A percentile compares a stretch with the other conserved stretches of the same genome.
Conservation (phyloP, 2,113 vertebrate species). For the Heterocephalus glaber region DNA sequence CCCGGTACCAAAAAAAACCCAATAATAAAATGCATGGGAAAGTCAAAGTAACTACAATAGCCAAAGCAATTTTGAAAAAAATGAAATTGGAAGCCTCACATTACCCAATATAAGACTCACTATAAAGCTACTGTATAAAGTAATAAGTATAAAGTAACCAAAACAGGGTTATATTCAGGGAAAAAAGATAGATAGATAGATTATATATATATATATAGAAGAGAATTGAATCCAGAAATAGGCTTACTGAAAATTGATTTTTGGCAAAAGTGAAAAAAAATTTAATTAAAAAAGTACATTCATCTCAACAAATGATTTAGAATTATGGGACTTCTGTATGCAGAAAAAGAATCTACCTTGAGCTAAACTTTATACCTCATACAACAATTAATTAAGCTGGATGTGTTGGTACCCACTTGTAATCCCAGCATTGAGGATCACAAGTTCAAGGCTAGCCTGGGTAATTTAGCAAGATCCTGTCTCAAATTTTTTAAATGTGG, state of each 20-base stretch:
- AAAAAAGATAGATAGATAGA: background rate
- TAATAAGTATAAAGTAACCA: background rate
- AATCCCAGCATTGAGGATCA: background rate
- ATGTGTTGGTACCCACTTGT: background rate
- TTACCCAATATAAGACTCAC: background rate
- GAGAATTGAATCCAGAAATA: background rate
- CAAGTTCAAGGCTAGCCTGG: background rate
- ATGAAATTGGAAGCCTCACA: background rate
- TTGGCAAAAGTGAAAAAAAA: conserved; percentile 7
- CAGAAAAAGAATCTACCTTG: background rate
- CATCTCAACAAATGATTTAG: background rate
- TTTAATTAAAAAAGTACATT: background rate
- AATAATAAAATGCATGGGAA: background rate
- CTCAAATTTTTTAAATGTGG: background rate
- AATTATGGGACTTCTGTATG: background rate
- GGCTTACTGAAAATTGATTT: background rate
- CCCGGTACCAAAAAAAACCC: too few species aligned
- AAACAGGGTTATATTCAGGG: background rate
- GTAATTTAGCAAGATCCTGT: background rate
- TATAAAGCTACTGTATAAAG: background rate
- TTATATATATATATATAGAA: background rate
- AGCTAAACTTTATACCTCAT: background rate
- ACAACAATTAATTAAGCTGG: background rate
- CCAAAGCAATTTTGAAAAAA: background rate
- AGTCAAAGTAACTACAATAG: background rate